Base-by-base conservation (phyloP, 2,113 vertebrate species). In the Caracal caracal region DNA sequence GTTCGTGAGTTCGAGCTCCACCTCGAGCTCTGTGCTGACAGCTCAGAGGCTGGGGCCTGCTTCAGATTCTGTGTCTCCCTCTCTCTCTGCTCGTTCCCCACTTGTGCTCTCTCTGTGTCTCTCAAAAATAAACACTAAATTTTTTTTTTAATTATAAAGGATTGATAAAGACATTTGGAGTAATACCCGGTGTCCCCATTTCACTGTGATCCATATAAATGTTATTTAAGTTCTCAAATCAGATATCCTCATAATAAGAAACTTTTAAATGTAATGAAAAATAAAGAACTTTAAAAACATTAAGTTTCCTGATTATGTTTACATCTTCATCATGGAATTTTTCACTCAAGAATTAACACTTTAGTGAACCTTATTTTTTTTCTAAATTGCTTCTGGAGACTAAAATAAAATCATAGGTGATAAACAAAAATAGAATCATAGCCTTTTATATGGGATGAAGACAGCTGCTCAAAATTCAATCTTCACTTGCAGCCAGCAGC, bases 361-460 rank as follows among this genome's bases (percentile, higher is more conserved):
- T 90, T 43, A 10, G 56, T 88, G 53, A 84, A 26, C 17, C 2
- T 22, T n/a, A 30, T 83, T 73, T 93, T 61, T 93, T 68, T 79
- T 7, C 56, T 81, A 35, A 40, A 35, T 94, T 93, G 5, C n/a
- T 63, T 37, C 20, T 56, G 28, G 40, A 71, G 47, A 94, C 40
- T 81, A 65, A 95, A 95, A 94, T 79, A n/a, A 65, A 88, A 51
- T 61, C 40, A 10, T 19, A 35, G 26, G 5, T 26, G 11, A 59
- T 92, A 81, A 96, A 73, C 75, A 94, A 91, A 95, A 93, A 49
- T 59, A 88, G 26, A 47, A 47, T 8, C 49, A 26, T 59, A 84
- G 30, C 22, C 47, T 61, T 92, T 47, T 28, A 17, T 33, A 2
- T 49, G 22, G 53, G 35, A 86, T 40, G 43, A 43, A 90, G 13